Evolutionary conservation across 2,888 invertebrate genomes (phyloP).

Genomic region (Andricus curvator): DNA sequence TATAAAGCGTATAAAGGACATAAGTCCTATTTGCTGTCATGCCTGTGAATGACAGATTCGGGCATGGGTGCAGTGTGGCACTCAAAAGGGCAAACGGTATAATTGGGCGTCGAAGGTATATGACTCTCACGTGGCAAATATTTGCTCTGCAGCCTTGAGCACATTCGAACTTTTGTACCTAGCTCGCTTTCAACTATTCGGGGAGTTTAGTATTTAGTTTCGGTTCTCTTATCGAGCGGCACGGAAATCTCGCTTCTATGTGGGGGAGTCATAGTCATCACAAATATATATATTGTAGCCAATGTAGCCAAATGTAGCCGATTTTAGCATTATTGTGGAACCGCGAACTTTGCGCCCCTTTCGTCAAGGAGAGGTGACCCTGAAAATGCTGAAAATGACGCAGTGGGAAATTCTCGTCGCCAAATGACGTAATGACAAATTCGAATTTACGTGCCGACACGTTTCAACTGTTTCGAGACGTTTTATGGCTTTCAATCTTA

Average conservation of each 20-base stretch:
- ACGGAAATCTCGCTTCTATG: background rate
- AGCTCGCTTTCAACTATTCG: background rate
- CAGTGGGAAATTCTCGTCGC: background rate
- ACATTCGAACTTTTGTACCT: conserved; percentile 14
- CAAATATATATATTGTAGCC: background rate
- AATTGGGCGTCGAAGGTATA: conserved; percentile 10
- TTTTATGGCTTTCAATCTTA: background rate
- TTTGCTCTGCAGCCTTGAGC: conserved; percentile 8
- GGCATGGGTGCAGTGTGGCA: background rate
- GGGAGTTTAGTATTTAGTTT: background rate
- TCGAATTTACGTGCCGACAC: background rate
- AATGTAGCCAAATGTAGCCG: background rate
- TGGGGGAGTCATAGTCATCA: background rate
- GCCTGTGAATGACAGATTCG: background rate
- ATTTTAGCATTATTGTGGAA: background rate
- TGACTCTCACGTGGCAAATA: conserved; percentile 21
- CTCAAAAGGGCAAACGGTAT: conserved; percentile 18
- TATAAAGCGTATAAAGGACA: too few relatives aligned
- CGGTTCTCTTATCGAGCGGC: background rate
- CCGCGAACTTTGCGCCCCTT: background rate
- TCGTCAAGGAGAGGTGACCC: background rate
- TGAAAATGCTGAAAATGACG: conserved; percentile 4
- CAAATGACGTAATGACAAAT: background rate
- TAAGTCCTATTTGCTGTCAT: background rate
- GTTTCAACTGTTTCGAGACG: background rate